phyloP scores from a whole-genome alignment of 2,113 vertebrate species.

The Origma solitaria region DNA sequence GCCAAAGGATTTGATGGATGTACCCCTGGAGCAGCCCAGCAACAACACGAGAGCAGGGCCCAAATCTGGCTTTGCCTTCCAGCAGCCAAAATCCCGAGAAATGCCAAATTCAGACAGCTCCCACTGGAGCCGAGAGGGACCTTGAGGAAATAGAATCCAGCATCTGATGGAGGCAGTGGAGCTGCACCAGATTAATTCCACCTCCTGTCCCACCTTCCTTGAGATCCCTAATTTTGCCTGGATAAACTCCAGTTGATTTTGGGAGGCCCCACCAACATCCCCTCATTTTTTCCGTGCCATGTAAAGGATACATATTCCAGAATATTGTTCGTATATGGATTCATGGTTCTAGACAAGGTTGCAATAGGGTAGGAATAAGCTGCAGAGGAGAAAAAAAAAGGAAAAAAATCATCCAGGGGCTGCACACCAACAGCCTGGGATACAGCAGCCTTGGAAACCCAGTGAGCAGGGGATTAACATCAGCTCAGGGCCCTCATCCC shows the following conservation, averaged over 20 bases:
- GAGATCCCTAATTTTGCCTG: background rate
- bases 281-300: background rate
- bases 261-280: background rate
- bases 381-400: constrained; percentile 46
- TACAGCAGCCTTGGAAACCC: background rate
- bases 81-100: background rate
- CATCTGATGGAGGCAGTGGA: background rate
- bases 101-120: background rate
- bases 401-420: background rate
- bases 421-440: background rate
- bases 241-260: background rate
- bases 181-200: background rate
- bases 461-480: background rate
- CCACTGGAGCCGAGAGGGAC: background rate
- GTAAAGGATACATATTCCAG: constrained; percentile 93
- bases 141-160: rapidly evolving
- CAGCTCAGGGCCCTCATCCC: background rate
- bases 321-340: constrained; percentile 87
- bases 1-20: background rate
- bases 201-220: background rate
- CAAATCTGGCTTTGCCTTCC: rapidly evolving
- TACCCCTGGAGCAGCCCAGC: background rate
- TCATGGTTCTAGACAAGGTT: constrained; percentile 87
- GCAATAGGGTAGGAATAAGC: constrained; percentile 88
- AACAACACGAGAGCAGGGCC: background rate